Evolutionary conservation across 2,888 invertebrate species (phyloP).

Genomic region (Drosophila mimica): DNA sequence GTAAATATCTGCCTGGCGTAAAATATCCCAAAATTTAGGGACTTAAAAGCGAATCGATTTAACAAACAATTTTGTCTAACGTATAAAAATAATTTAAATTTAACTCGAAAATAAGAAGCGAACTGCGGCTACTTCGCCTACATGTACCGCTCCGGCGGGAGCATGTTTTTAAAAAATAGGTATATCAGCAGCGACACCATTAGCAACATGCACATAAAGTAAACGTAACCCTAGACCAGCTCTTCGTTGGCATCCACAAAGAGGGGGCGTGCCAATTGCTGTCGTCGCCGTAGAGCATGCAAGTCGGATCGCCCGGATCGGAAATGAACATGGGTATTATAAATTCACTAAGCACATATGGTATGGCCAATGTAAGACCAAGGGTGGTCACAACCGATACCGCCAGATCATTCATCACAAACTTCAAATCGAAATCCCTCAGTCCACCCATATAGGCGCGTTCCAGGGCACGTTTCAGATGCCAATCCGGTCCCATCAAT

Average conservation of each 20-base stretch:
- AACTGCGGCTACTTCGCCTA: conserved; percentile 9
- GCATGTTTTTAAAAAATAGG: conserved; percentile 49
- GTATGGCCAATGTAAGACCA: conserved; percentile 95
- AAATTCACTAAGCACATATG: conserved; percentile 95
- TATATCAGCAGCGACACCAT: conserved; percentile 57
- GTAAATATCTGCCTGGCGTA: conserved; percentile 50
- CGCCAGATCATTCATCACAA: conserved; percentile 93
- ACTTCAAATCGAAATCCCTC: conserved; percentile 95
- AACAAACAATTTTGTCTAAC: conserved; percentile 72
- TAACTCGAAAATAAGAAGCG: conserved; percentile 46
- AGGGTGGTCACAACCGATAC: conserved; percentile 95
- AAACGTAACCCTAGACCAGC: conserved; percentile 62
- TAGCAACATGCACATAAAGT: conserved; percentile 52
- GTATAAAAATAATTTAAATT: conserved; percentile 27
- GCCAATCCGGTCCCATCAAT: conserved; percentile 99
- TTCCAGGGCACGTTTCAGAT: conserved; percentile 95
- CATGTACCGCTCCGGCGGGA: conserved; percentile 28
- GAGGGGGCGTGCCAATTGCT: conserved; percentile 46
- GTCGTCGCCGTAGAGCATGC: conserved; percentile 45
- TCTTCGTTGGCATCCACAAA: conserved; percentile 56
- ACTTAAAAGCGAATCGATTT: conserved; percentile 47
- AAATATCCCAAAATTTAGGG: conserved; percentile 55
- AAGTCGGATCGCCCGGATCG: conserved; percentile 87
- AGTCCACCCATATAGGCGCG: conserved; percentile 97
- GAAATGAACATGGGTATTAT: conserved; percentile 89